Conservation (phyloP, 2,113 vertebrate species). For the Hemichromis elongatus region DNA sequence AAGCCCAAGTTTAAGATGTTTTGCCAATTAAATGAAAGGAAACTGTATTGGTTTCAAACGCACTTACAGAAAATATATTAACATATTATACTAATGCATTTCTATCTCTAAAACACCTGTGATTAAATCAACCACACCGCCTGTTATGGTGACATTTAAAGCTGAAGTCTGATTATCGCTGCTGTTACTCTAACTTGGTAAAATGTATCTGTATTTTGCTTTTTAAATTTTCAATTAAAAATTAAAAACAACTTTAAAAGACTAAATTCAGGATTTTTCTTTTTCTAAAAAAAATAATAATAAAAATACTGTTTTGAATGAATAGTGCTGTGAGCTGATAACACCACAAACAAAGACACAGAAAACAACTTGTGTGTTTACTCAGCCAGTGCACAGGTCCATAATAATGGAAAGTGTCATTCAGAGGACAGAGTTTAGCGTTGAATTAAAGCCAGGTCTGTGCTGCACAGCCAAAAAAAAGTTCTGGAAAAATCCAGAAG, state of each 20-base stretch:
- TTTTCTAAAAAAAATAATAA: neutral
- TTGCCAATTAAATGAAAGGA: neutral
- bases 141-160: neutral
- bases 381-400: neutral
- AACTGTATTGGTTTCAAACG: neutral
- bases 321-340: neutral
- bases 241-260: neutral
- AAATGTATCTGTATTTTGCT: neutral
- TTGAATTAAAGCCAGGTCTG: conserved; percentile 5
- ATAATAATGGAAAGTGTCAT: conserved; percentile 30
- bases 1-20: neutral
- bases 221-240: neutral
- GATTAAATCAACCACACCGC: neutral
- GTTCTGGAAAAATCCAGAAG: conserved; percentile 9
- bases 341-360: neutral
- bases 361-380: neutral
- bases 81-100: neutral
- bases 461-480: neutral
- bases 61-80: neutral
- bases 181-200: neutral
- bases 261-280: neutral
- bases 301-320: neutral
- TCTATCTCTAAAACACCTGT: neutral
- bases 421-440: conserved; percentile 7
- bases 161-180: neutral